Evolutionary conservation across 2,888 invertebrate species (phyloP), one percentile per base, ranked within the genome.

Genomic region (Protula sp.): DNA sequence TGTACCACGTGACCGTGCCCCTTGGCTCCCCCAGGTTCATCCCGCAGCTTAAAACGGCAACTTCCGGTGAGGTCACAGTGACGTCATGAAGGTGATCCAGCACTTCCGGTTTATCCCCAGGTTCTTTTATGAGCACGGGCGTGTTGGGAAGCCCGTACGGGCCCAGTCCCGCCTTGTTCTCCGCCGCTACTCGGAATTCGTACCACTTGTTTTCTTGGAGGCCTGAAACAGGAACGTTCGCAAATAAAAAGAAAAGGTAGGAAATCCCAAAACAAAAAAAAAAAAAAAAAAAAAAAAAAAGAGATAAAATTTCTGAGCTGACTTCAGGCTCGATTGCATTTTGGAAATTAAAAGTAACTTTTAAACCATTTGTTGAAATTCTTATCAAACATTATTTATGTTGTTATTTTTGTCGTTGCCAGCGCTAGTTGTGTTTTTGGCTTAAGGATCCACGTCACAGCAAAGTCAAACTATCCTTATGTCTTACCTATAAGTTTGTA

Each of bases 111-210:
- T 76, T 69, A 27, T 66, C 70, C 47, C 77, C 58, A 47, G 70
- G 66, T 57, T 66, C 74, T 48, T 69, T 69, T 45, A 67, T 67
- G 57, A 65, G 85, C 3, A 90, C 85, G 70, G 86, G 87, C 9
- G 90, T 89, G 72, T 85, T 83, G 30, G 91, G 89, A 66, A 87
- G 82, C 30, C 90, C 90, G 58, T 88, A 87, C 47, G 73, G 74
- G 64, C 82, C 77, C 30, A 73, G 70, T 5, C 81, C 81, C 24
- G 74, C 70, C 66, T 77, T 74, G 65, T 81, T 81, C 67, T 80
- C 78, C n/a, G 80, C 79, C 28, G 91, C 90, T 4, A 93, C 86
- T 58, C 92, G 86, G 81, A 93, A 92, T 78, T 90, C 89, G 78
- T 92, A 93, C 30, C 58, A 50, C 47, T 50, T 55, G 27, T 58